A percentile compares a stretch with the other conserved stretches of the same genome.
Conservation (phyloP, 2,888 invertebrate genomes). For the Pteria penguin region DNA sequence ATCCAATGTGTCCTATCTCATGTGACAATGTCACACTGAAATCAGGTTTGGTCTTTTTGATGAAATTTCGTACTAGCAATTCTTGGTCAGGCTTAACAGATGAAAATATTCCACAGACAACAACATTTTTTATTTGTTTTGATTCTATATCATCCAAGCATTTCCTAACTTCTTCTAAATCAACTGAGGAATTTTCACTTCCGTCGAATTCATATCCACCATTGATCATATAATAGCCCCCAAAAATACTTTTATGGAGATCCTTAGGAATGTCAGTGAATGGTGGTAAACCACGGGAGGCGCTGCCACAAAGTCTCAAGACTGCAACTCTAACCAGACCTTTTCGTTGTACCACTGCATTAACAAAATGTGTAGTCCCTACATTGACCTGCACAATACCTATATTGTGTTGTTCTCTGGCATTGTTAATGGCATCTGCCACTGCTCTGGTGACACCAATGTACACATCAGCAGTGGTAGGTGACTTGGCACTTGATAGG, state of each 20-base stretch:
- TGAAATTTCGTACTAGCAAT: constrained; percentile 52
- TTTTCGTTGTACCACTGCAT: constrained; percentile 74
- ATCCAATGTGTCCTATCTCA: constrained; percentile 71
- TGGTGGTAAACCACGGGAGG: constrained; percentile 68
- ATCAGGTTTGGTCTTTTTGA: constrained; percentile 58
- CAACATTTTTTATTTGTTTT: constrained; percentile 63
- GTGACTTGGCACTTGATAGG: constrained; percentile 64
- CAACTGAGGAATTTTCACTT: constrained; percentile 58
- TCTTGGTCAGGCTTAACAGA: constrained; percentile 70
- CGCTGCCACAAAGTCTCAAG: constrained; percentile 73
- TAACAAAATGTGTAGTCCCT: constrained; percentile 78
- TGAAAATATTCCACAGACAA: constrained; percentile 73
- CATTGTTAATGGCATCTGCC: constrained; percentile 43
- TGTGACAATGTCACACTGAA: constrained; percentile 71
- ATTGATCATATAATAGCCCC: constrained; percentile 56
- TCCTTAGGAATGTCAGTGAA: constrained; percentile 71
- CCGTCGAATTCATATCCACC: constrained; percentile 76
- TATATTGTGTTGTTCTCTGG: constrained; percentile 29
- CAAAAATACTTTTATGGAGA: constrained; percentile 56
- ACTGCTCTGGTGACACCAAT: constrained; percentile 60
- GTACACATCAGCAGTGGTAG: constrained; percentile 73
- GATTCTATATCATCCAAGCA: constrained; percentile 50
- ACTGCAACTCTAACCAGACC: constrained; percentile 69
- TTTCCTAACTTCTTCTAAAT: constrained; percentile 61
- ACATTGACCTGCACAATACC: constrained; percentile 69